Evolutionary conservation across 1,140 invertebrate species (phyloP).

Genomic region (Halesus radiatus): DNA sequence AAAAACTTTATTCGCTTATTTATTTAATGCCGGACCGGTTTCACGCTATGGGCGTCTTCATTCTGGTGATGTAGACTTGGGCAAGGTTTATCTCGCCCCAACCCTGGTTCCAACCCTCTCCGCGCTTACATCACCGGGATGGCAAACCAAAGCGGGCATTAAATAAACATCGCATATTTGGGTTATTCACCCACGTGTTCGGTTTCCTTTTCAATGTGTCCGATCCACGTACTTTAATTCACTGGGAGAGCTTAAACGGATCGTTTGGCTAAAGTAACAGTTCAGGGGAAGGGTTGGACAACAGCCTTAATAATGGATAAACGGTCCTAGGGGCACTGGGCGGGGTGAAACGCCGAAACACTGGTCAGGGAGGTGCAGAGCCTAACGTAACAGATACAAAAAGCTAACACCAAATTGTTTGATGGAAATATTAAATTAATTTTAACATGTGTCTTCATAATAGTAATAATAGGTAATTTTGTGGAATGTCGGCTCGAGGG

Average conservation of each 20-base stretch:
- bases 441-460: no score
- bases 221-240: constrained; percentile 8
- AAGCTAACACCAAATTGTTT: no score
- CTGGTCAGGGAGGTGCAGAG: background rate
- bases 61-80: no score
- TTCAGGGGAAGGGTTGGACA: background rate
- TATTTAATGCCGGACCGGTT: no score
- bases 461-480: no score
- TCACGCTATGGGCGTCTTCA: no score
- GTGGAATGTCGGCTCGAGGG: no score
- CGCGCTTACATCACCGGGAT: background rate
- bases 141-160: constrained; percentile 49
- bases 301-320: constrained; percentile 23
- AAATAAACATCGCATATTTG: constrained; percentile 49
- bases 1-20: no score
- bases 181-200: constrained; percentile 40
- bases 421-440: no score
- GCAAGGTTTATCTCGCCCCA: background rate
- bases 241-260: constrained; percentile 8
- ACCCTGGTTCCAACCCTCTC: background rate
- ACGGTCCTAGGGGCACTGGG: background rate
- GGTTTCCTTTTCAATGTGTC: constrained; percentile 4
- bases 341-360: no score
- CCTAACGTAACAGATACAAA: no score
- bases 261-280: background rate